Conservation (phyloP, 2,113 vertebrate species). For the Pelusios castaneus region DNA sequence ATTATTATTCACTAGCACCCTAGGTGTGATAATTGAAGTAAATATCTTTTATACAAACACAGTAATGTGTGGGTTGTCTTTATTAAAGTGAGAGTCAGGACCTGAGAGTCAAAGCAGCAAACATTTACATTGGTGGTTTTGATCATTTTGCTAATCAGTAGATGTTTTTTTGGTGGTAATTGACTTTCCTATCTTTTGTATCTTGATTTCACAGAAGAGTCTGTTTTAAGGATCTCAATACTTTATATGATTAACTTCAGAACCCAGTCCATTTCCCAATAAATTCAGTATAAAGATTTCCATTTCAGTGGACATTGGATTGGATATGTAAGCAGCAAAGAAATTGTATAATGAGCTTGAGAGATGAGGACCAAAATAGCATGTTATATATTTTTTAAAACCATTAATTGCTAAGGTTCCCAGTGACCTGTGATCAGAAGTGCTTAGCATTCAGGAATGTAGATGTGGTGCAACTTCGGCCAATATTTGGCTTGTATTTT, state of each 20-base stretch:
- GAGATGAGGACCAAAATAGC: neutral
- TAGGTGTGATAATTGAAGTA: slow-evolving; percentile 99
- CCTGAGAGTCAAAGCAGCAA: slow-evolving; percentile 74
- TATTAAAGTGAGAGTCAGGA: slow-evolving; percentile 55
- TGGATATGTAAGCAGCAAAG: neutral
- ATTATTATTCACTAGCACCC: slow-evolving; percentile 99
- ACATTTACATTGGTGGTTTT: slow-evolving; percentile 65
- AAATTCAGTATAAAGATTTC: neutral
- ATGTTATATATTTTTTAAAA: neutral
- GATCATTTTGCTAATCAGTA: accelerated
- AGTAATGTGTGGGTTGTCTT: slow-evolving; percentile 83
- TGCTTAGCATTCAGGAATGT: neutral
- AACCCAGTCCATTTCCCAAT: neutral
- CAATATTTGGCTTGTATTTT: neutral
- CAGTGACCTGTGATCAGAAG: neutral
- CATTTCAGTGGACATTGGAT: neutral
- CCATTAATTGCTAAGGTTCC: neutral
- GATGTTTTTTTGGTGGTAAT: neutral
- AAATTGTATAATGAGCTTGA: neutral
- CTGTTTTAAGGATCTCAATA: neutral
- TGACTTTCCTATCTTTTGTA: neutral
- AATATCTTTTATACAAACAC: slow-evolving; percentile 99
- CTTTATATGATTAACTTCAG: neutral
- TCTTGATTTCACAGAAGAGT: accelerated
- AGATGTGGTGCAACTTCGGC: neutral